Evolutionary conservation across 92 coral and sea anemone species (phyloP), one percentile per base, ranked within the genome.

Genomic region (Heliopora coerulea): DNA sequence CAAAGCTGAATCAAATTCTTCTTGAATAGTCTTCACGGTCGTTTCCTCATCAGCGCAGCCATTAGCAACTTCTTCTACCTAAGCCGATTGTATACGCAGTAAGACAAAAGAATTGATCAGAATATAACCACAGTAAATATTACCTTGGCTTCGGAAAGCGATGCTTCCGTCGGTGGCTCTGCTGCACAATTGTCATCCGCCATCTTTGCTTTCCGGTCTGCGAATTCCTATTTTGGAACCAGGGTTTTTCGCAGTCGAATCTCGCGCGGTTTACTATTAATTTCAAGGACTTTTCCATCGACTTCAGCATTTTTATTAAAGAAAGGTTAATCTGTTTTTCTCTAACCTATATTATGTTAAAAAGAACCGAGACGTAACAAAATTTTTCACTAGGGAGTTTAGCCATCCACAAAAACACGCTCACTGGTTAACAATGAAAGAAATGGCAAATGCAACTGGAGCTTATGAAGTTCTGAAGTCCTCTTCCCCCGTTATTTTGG

Each of bases 151-250:
- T 70, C 77, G 13, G 77, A 19, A 33, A 35, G 25, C 10, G 21
- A 27, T 49, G 50, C 29, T 12, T 18, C 63, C 5, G 30, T 70
- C 27, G 52, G 39, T n/a, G n/a, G n/a, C n/a, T n/a, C n/a, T 52
- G 63, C 23, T 19, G 24, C 58, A 52, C 28, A 12, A 30, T 31
- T 70, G 52, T 56, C 77, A 25, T 70, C 77, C 62, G 77, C 77
- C 77, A 70, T 70, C 62, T 70, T 70, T 31, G 61, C 61, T 56
- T 56, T 50, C 26, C 19, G 61, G 1, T 17, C 30, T 23, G 29
- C 23, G 13, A 15, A 56, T 14, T 14, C 42, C 6, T 37, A 37
- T 37, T 14, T 31, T 23, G 30, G 61, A 4, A 13, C 61, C 61
- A 56, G 61, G 61, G 30, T 23, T 56, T 23, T 23, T 56, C 61